These are phyloP conservation scores for Vanessa atalanta DNA, from an alignment of 1,140 invertebrate species.

Conservation along the genomic window DNA sequence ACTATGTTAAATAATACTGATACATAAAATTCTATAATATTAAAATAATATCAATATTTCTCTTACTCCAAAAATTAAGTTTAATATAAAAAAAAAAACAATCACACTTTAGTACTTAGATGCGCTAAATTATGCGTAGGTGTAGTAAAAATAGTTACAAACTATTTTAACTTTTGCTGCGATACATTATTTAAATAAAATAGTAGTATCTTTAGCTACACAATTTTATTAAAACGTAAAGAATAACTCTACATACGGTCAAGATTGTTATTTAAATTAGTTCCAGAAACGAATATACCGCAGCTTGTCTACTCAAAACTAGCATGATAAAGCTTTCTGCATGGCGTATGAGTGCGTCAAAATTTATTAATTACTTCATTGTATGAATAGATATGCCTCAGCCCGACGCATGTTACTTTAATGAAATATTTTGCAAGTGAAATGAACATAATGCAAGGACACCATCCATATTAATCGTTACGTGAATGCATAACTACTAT, in stretches of 20 bases:
- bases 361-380: slow-evolving; percentile 70
- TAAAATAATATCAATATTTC: background rate
- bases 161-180: background rate
- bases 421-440: slow-evolving; percentile 59
- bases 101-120: slow-evolving; percentile 23
- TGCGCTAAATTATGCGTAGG: slow-evolving; percentile 22
- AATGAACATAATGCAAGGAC: slow-evolving; percentile 25
- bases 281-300: slow-evolving; percentile 19
- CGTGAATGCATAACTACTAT: slow-evolving; percentile 58
- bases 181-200: background rate
- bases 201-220: background rate
- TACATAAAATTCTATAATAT: background rate
- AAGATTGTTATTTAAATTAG: slow-evolving; percentile 8
- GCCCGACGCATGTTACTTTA: slow-evolving; percentile 76
- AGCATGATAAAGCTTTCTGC: slow-evolving; percentile 79
- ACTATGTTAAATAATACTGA: background rate
- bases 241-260: background rate
- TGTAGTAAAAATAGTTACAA: slow-evolving; percentile 24
- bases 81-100: slow-evolving; percentile 1
- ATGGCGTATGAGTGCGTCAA: slow-evolving; percentile 74
- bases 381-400: slow-evolving; percentile 75
- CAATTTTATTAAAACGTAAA: background rate
- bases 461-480: slow-evolving; percentile 39
- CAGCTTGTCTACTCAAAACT: slow-evolving; percentile 67
- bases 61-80: background rate